Base-by-base conservation (phyloP, 2,113 vertebrate genomes). In the Myotis brandtii region DNA sequence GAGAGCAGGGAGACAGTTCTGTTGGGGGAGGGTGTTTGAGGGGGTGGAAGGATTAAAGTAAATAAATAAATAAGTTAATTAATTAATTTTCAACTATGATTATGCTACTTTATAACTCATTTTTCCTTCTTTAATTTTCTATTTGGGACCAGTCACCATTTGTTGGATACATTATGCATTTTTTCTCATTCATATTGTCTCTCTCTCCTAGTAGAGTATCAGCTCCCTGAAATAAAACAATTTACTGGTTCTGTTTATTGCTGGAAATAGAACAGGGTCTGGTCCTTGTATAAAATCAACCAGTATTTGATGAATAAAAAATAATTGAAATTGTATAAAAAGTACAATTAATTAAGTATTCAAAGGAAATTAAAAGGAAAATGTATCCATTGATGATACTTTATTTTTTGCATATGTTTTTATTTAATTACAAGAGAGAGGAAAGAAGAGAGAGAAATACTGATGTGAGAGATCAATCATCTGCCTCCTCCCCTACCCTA, bases 291-390 rank as follows among this genome's bases (percentile, higher is more conserved):
- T 32, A 52, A 91, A 43, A 52, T 67, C 25, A 83, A 14, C 13
- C 70, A 85, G 2, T 12, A 43, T 67, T 30, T 32, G 40, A 59
- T 79, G 13, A 75, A 75, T 86, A 64, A 40, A 46, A 86, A 92
- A 95, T 67, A 69, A 67, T 20, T 95, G 37, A 84, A 89, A 56
- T 64, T 37, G 16, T 46, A 20, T 70, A 72, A 76, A 95, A 94
- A 21, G 5, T 23, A n/a, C 10, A 20, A n/a, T 64, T 95, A 52
- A 86, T 43, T 43, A 43, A 6, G 62, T 9, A 91, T n/a, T 85
- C 17, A 86, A 21, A 17, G n/a, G n/a, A n/a, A 52, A 59, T 77
- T 69, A 32, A 75, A 76, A 88, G 3, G 21, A 73, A 86, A 62
- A 64, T 32, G 5, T 0, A 43, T 46, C 30, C n/a, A 46, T 23